phyloP scores from a whole-genome alignment of 2,113 vertebrate genomes.

The Phalacrocorax aristotelis region DNA sequence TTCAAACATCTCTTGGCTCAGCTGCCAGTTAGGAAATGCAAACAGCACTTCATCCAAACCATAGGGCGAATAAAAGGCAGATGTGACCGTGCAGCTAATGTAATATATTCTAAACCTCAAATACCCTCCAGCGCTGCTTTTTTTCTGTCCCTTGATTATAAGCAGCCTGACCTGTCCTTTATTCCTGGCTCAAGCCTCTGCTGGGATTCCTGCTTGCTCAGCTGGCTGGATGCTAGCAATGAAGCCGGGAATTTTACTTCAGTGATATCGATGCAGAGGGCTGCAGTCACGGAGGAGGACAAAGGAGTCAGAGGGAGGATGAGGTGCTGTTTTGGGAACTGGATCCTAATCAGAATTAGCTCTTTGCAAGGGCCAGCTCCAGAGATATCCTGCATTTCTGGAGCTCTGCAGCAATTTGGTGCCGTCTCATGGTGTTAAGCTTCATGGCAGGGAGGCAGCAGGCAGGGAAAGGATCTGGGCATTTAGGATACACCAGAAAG shows the following conservation, averaged over 20 bases:
- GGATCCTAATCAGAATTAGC: neutral
- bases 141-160: neutral
- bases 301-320: accelerated
- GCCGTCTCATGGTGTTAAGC: neutral
- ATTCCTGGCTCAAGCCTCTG: neutral
- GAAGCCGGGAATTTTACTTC: neutral
- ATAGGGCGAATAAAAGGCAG: neutral
- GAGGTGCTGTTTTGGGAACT: neutral
- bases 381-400: neutral
- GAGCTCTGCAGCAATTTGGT: neutral
- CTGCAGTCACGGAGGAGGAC: neutral
- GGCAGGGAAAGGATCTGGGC: neutral
- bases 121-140: neutral
- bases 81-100: neutral
- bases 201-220: neutral
- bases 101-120: neutral
- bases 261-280: neutral
- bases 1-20: neutral
- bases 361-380: neutral
- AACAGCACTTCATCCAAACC: neutral
- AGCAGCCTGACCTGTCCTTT: neutral
- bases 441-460: neutral
- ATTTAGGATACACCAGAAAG: neutral
- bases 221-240: neutral
- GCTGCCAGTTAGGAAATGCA: neutral